A percentile compares a stretch with the other conserved stretches of the same genome.
Evolutionary conservation across 2,888 invertebrate genomes (phyloP).

Genomic region (Lithophane semibrunnea): DNA sequence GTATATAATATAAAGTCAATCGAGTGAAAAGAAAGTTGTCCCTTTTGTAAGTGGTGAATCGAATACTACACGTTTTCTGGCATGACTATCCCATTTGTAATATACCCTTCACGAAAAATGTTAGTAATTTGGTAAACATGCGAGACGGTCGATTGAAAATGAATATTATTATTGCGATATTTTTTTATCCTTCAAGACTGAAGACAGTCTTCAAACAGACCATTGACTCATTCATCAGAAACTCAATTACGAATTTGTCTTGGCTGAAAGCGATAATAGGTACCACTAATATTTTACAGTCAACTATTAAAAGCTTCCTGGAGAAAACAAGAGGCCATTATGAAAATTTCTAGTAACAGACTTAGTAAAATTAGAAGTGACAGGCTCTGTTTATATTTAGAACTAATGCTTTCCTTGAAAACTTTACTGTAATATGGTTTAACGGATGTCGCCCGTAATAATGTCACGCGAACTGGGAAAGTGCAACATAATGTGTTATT

Average conservation of each 20-base stretch:
- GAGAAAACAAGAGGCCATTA: conserved; percentile 40
- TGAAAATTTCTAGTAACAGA: conserved; percentile 46
- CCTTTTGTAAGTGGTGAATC: background rate
- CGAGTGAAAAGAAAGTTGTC: background rate
- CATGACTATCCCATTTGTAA: background rate
- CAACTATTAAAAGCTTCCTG: conserved; percentile 39
- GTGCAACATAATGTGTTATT: conserved; percentile 34
- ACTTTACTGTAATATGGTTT: conserved; percentile 30
- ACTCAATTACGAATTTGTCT: conserved; percentile 5
- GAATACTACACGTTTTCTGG: no score
- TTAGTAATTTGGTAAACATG: background rate
- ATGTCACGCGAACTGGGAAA: conserved; percentile 40
- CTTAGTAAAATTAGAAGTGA: conserved; percentile 51
- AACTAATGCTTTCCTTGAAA: conserved; percentile 57
- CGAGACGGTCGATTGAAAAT: background rate
- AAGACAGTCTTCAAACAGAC: background rate
- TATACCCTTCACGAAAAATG: background rate
- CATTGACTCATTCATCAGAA: background rate
- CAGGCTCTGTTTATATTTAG: conserved; percentile 56
- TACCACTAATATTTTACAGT: conserved; percentile 29
- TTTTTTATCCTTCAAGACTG: background rate
- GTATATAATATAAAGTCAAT: background rate
- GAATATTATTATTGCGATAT: background rate
- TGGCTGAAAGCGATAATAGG: background rate
- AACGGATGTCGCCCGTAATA: conserved; percentile 31